Base-by-base conservation (phyloP, 2,113 vertebrate species). In the Heterocephalus glaber region DNA sequence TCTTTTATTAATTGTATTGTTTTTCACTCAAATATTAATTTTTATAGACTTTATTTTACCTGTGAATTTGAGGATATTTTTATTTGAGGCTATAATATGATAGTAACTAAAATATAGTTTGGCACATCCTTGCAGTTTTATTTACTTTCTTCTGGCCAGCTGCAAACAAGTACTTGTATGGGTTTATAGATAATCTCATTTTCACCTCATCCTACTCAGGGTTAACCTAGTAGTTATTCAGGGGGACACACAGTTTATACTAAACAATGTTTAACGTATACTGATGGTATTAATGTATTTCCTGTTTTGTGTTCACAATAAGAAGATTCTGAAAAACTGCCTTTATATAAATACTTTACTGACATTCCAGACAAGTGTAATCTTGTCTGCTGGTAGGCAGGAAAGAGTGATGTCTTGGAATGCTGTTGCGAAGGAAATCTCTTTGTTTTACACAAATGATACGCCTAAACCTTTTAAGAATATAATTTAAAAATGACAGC, bases 361-460 rank as follows among this genome's bases (percentile, higher is more conserved):
- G 99, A 98, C 98, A 98, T 98, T 98, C 98, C 97, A 98, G 98
- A 99, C 99, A 98, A 99, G 99, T 99, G 98, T 96, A 93, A 98
- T 99, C 99, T 99, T 99, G 99, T 98, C 98, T 98, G 95, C 91
- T 98, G 98, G 98, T 98, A 98, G 98, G 98, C 98, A 97, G 98
- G 98, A 98, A 99, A 98, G 98, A 99, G 98, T 98, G 96, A 98
- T 98, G 98, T 98, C 98, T 98, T 99, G 98, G 99, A 99, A 99
- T 99, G 98, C 98, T 98, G 98, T 98, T 98, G 98, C 98, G 98
- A 98, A 99, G 99, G 99, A 99, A 99, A 99, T 99, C 98, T 99
- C 98, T 98, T 98, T 98, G 98, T 98, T 96, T 98, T 98, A 97
- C 98, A 97, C 98, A 98, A 98, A 97, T 97, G 97, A 98, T 97